Conservation (phyloP, 1,140 invertebrate genomes). For the Hyphantria cunea region DNA sequence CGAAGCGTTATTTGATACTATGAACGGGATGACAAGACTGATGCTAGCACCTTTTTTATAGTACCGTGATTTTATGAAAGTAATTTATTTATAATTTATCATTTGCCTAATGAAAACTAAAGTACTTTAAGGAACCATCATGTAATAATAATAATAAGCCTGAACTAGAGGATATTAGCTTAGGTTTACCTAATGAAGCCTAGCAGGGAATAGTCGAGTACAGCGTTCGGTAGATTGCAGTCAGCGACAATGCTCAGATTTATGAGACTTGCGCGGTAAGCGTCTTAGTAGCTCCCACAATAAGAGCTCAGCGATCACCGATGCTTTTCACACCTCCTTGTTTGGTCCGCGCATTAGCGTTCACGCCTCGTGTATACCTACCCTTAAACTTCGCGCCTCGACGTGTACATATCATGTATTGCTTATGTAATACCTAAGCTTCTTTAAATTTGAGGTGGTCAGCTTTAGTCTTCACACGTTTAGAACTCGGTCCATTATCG, state of each 20-base stretch:
- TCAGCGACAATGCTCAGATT: slow-evolving; percentile 46
- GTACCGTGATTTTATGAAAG: too few species aligned
- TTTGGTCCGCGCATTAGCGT: slow-evolving; percentile 72
- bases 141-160: neutral
- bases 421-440: slow-evolving; percentile 54
- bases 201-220: slow-evolving; percentile 6
- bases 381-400: slow-evolving; percentile 72
- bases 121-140: neutral
- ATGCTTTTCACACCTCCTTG: slow-evolving; percentile 78
- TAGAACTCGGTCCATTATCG: slow-evolving; percentile 6
- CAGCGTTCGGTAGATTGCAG: slow-evolving; percentile 19
- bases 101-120: too few species aligned
- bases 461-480: slow-evolving; percentile 4
- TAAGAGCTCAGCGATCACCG: slow-evolving; percentile 56
- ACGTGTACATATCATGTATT: slow-evolving; percentile 60
- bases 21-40: slow-evolving; percentile 37
- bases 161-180: too few species aligned
- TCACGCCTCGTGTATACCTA: slow-evolving; percentile 72
- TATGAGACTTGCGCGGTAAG: slow-evolving; percentile 62
- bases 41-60: slow-evolving; percentile 16
- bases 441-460: slow-evolving; percentile 24
- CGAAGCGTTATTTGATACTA: slow-evolving; percentile 59
- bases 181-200: slow-evolving; percentile 9
- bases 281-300: slow-evolving; percentile 62
- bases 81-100: too few species aligned